Evolutionary conservation across 1,140 invertebrate genomes (phyloP), one percentile per base, ranked within the genome.

Genomic region (Calliopsis andreniformis): DNA sequence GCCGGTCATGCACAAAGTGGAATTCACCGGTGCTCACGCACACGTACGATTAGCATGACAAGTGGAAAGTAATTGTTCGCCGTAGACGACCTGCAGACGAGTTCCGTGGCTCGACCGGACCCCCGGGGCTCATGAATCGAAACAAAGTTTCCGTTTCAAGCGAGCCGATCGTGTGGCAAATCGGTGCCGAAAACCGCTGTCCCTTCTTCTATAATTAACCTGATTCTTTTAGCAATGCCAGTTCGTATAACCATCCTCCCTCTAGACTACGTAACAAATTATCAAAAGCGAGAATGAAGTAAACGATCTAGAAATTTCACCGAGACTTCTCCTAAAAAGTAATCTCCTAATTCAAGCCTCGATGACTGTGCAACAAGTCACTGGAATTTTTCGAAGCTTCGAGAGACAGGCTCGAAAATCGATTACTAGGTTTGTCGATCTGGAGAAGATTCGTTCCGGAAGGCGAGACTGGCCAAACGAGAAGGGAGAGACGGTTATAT

Each of bases 1-100:
- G n/a, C 42, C 70, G 45, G 71, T 79, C 77, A 79, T 53, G 72
- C 55, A 62, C 72, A 62, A 79, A 56, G 77, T 61, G 77, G 55
- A 76, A 68, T 76, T 76, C 53, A 39, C 69, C 64, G 49, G 61
- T 56, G 66, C 73, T 63, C 79, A 61, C 55, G 70, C 55, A 61
- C 63, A 62, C 56, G 70, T 45, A 64, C 62, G 68, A 78, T 73
- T 72, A 76, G 76, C 68, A 78, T 78, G 68, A 79, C 75, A 78
- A 78, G 68, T 80, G 77, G 77, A 80, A 66, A 70, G 73, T 80
- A 78, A 80, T 80, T 71, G 73, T 80, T 66, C 75, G 59, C 35
- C 53, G 73, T 78, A 70, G 75, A 80, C 73, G 75, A 70, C 35
- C 75, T 49, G 75, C 63, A 71, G 66, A 78, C 75, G 75, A 62